Evolutionary conservation across 2,797 vertebrate species (phyloP).

Genomic region (Phataginus tricuspis): DNA sequence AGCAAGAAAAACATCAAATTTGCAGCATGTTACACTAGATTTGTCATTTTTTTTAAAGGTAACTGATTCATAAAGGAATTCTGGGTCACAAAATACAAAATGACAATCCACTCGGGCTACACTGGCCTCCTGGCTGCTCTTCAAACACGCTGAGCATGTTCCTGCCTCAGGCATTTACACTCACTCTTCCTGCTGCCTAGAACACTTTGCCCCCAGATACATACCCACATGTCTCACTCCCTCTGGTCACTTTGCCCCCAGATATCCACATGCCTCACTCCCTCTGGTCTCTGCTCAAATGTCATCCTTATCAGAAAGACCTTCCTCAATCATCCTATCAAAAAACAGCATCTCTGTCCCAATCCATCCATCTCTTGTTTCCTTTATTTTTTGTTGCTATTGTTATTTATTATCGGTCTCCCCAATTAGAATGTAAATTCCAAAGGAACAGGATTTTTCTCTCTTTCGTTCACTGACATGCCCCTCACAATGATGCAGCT

Average conservation of each 20-base stretch:
- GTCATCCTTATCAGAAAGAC: neutral
- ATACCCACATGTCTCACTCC: fast-evolving
- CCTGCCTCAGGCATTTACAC: neutral
- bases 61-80: constrained; percentile 66
- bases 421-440: neutral
- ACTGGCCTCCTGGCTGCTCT: neutral
- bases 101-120: neutral
- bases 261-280: neutral
- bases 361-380: neutral
- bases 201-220: neutral
- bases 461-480: neutral
- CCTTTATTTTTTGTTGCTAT: neutral
- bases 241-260: neutral
- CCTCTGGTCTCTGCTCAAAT: constrained; percentile 14
- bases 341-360: neutral
- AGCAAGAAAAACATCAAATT: neutral
- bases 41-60: constrained; percentile 41
- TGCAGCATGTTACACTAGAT: neutral
- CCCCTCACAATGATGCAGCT: neutral
- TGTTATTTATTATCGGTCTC: neutral
- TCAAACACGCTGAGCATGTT: neutral
- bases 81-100: constrained; percentile 68
- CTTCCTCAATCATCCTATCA: neutral
- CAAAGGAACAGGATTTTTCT: neutral
- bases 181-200: neutral